Evolutionary conservation across 2,888 invertebrate species (phyloP), one percentile per base, ranked within the genome.

Genomic region (Cryptosula pallasiana): DNA sequence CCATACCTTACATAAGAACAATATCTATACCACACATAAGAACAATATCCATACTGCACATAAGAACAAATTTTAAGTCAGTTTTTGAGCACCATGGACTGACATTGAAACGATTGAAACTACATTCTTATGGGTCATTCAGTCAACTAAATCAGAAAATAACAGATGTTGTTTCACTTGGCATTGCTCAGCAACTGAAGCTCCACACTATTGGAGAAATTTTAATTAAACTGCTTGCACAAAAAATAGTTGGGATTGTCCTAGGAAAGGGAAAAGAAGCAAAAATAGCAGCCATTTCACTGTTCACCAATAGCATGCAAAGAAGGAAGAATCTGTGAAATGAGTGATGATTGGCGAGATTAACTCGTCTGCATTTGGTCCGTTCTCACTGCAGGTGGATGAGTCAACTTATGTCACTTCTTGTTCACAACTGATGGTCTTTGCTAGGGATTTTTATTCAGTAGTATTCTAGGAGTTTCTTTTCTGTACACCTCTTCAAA

Each of bases 321-420:
- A 72, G 72, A 35, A n/a, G n/a, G n/a, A n/a, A 72, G 72, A 23
- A 73, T 72, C n/a, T 13, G 23, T 32, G 35, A 72, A 29, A 73
- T 72, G 72, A 73, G 72, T 34, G 29, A 23, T 73, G 72, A 73
- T 35, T 27, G 23, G 20, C 36, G 72, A 32, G 23, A 72, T 34
- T 73, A 72, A 72, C 73, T 63, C 69, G 5, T 5, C 70, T 35
- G 45, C 20, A 20, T 45, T 45, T 45, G n/a, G 23, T n/a, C 25
- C 73, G 16, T 63, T 73, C n/a, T 32, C n/a, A 54, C 34, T 73
- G 16, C 57, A 72, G 32, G 13, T 72, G 73, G 72, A 72, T 55
- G 73, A 72, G 34, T 73, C 73, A 35, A 72, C 72, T 13, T 73
- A 72, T 36, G 69, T 69, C n/a, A 29, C 69, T 25, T 25, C n/a